Percentiles rank a stretch among this genome's conserved stretches.
phyloP scores from a whole-genome alignment of 2,888 invertebrate genomes.

The Dysmachus trigonus region DNA sequence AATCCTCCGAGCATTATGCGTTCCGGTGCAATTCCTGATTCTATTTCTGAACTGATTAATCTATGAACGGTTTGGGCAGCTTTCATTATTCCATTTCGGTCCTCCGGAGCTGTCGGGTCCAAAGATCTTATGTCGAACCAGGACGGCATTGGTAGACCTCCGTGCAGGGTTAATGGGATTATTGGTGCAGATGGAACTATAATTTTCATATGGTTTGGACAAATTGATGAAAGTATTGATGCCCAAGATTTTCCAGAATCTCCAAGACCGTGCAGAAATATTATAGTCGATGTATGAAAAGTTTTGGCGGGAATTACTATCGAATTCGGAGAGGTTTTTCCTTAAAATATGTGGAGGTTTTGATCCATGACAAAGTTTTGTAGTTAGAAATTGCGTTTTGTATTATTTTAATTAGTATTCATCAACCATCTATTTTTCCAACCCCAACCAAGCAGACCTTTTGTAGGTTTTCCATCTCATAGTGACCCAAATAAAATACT shows the following conservation, averaged over 20 bases:
- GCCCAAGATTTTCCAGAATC: conserved; percentile 95
- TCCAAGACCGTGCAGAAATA: conserved; percentile 90
- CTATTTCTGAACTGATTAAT: conserved; percentile 78
- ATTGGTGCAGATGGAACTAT: conserved; percentile 88
- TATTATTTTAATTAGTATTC: not conserved
- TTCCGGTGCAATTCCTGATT: conserved; percentile 78
- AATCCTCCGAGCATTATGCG: conserved; percentile 89
- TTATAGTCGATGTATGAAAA: conserved; percentile 63
- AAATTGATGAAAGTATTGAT: conserved; percentile 77
- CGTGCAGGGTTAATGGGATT: conserved; percentile 85
- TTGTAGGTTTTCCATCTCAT: no score
- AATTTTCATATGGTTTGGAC: conserved; percentile 81
- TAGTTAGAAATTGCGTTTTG: not conserved
- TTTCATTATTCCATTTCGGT: conserved; percentile 81
- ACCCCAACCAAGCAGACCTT: no score
- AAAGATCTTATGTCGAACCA: conserved; percentile 87
- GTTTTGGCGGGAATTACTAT: not conserved
- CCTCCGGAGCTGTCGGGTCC: conserved; percentile 82
- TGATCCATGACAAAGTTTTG: not conserved
- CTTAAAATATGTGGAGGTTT: not conserved
- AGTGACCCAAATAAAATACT: no score
- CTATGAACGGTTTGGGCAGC: conserved; percentile 77
- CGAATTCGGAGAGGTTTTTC: not conserved
- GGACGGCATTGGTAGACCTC: conserved; percentile 86
- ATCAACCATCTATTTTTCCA: no score